Conservation (phyloP, 2,888 invertebrate species). For the Nebria salina region DNA sequence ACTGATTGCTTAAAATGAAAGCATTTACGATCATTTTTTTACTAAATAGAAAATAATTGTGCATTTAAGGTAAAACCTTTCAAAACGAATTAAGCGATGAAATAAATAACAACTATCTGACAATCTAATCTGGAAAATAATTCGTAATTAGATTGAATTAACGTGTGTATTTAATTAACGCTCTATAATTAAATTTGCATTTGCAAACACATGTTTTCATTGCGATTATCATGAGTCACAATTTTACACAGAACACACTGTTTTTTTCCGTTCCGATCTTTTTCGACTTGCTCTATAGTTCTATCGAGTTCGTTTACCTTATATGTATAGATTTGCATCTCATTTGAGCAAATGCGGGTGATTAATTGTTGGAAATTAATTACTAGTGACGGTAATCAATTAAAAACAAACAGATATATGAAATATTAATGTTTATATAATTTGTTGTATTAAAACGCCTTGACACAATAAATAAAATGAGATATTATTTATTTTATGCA, state of each 20-base stretch:
- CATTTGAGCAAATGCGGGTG: neutral
- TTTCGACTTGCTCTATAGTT: neutral
- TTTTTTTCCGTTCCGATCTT: neutral
- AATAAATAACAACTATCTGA: neutral
- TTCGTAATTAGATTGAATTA: slow-evolving; percentile 14
- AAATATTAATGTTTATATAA: neutral
- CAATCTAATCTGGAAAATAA: neutral
- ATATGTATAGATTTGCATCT: neutral
- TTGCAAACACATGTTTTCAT: neutral
- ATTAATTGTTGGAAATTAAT: neutral
- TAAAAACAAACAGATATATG: neutral
- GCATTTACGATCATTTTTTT: neutral
- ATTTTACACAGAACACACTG: neutral
- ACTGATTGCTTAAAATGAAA: no score
- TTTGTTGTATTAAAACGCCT: neutral
- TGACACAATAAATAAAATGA: neutral
- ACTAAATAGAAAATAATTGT: neutral
- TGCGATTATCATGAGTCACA: neutral
- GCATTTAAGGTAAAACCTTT: neutral
- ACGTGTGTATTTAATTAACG: slow-evolving; percentile 16
- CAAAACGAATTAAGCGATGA: neutral
- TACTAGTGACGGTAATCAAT: neutral
- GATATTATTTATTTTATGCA: neutral
- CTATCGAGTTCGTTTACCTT: neutral
- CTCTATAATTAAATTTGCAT: slow-evolving; percentile 16